These are phyloP conservation scores for Protophormia terraenovae DNA, from an alignment of 2,888 invertebrate genomes.

Conservation along the genomic window DNA sequence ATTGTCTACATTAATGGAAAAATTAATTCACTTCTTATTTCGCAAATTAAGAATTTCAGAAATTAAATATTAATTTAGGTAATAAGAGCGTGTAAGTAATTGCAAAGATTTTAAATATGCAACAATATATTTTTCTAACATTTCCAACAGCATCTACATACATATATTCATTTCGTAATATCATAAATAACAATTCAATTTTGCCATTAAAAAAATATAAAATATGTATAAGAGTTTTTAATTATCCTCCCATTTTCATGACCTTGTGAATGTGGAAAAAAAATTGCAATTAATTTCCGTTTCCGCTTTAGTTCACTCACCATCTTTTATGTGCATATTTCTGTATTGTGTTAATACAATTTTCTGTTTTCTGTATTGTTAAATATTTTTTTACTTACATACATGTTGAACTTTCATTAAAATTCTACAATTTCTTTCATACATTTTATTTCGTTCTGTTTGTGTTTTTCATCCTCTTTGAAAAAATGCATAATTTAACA, in stretches of 20 bases:
- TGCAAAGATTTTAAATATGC: too few relatives aligned
- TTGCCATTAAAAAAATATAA: neutral
- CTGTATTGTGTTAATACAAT: neutral
- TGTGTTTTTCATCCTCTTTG: slow-evolving; percentile 3
- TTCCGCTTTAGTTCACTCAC: slow-evolving; percentile 51
- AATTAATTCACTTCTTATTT: too few relatives aligned
- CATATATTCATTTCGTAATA: neutral
- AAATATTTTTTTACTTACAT: neutral
- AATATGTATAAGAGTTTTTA: too few relatives aligned
- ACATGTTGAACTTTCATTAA: neutral
- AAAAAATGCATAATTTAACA: neutral
- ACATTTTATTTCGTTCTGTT: too few relatives aligned
- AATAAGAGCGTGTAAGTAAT: too few relatives aligned
- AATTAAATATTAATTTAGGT: too few relatives aligned
- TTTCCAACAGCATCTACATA: too few relatives aligned
- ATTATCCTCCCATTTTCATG: slow-evolving; percentile 7
- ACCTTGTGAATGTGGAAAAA: slow-evolving; percentile 56
- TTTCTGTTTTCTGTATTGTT: neutral
- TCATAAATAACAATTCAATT: neutral
- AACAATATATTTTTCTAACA: too few relatives aligned
- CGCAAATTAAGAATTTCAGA: too few relatives aligned
- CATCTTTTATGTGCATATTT: slow-evolving; percentile 17
- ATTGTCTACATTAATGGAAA: too few relatives aligned
- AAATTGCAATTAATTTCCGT: slow-evolving; percentile 59
- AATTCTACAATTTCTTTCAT: slow-evolving; percentile 5